A percentile compares a stretch with the other conserved stretches of the same genome.
Conservation (phyloP, 2,797 vertebrate genomes). For the Novumbra hubbsi region DNA sequence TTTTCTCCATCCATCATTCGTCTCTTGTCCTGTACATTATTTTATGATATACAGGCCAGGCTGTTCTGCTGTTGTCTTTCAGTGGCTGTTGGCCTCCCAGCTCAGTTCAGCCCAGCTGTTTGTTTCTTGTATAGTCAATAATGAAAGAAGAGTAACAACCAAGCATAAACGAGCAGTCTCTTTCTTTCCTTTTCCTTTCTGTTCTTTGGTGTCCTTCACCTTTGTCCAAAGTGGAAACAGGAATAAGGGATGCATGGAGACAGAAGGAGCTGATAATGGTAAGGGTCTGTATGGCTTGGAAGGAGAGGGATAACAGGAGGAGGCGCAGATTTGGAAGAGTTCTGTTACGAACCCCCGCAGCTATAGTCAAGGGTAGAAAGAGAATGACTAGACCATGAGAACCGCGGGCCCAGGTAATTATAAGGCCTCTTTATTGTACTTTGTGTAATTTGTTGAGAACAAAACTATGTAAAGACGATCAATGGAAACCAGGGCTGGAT, state of each 20-base stretch:
- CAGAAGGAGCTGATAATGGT: not conserved
- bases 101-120: slow-evolving; percentile 45
- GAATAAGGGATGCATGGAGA: slow-evolving; percentile 17
- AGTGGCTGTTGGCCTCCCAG: not conserved
- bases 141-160: slow-evolving; percentile 63
- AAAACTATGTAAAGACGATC: no score
- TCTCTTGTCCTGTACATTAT: not conserved
- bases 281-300: not conserved
- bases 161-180: slow-evolving; percentile 64
- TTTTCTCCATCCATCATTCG: slow-evolving; percentile 38
- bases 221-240: slow-evolving; percentile 51
- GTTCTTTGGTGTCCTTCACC: slow-evolving; percentile 59
- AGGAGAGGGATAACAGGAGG: not conserved
- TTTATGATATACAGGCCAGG: not conserved
- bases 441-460: no score
- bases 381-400: no score
- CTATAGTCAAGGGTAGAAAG: no score
- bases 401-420: no score
- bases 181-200: slow-evolving; percentile 48
- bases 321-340: not conserved
- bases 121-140: slow-evolving; percentile 50
- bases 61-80: not conserved
- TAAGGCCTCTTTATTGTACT: no score
- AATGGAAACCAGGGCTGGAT: no score
- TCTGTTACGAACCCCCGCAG: no score